Evolutionary conservation across 2,113 vertebrate species (phyloP).

Genomic region (Sciurus niger): DNA sequence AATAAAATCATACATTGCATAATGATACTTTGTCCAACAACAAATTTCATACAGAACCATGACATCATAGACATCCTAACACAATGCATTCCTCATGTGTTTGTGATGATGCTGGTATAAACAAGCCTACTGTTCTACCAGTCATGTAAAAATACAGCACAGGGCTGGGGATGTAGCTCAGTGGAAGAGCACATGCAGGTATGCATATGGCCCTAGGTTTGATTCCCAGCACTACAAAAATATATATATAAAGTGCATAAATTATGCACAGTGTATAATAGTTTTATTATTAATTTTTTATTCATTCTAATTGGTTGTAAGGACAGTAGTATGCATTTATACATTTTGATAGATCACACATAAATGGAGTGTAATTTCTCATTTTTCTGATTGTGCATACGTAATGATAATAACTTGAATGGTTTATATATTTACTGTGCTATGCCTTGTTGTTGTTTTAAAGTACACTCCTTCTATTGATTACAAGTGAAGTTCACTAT

Average conservation of each 20-base stretch:
- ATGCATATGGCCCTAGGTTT: not conserved
- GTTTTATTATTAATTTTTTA: too few relatives aligned
- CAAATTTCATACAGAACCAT: not conserved
- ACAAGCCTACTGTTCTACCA: not conserved
- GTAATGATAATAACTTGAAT: not conserved
- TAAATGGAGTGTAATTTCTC: too few relatives aligned
- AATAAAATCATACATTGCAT: not conserved
- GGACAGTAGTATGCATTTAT: too few relatives aligned
- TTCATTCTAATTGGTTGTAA: too few relatives aligned
- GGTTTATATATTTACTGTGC: not conserved
- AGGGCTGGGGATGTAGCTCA: too few relatives aligned
- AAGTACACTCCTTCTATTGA: not conserved
- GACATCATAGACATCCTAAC: not conserved
- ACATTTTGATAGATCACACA: too few relatives aligned
- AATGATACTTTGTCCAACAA: not conserved
- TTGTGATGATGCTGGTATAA: not conserved
- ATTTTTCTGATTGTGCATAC: too few relatives aligned
- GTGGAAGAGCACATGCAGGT: too few relatives aligned
- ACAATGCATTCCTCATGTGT: not conserved
- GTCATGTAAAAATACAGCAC: too few relatives aligned
- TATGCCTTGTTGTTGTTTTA: not conserved
- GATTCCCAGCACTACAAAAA: not conserved
- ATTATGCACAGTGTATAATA: not conserved
- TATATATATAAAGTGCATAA: not conserved
- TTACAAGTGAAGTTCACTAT: not conserved